These are phyloP conservation scores for Adelphocoris suturalis DNA, from an alignment of 2,888 invertebrate species.

Conservation along the genomic window DNA sequence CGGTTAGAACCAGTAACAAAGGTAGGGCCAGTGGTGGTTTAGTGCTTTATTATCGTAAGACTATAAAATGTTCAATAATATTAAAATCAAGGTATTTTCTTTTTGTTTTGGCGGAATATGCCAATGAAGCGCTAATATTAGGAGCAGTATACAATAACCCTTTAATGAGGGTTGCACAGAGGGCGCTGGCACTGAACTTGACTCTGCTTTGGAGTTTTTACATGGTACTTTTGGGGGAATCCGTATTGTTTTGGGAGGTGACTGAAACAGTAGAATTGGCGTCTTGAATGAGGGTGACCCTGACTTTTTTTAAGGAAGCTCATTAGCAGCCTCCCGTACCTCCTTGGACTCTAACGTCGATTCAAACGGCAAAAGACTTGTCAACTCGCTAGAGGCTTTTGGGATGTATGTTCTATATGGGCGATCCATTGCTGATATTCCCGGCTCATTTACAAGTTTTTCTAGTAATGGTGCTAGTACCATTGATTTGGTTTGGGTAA, in stretches of 20 bases:
- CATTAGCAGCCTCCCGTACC: slow-evolving; percentile 7
- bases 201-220: neutral
- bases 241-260: slow-evolving; percentile 31
- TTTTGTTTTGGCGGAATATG: slow-evolving; percentile 49
- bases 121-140: neutral
- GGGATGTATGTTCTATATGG: slow-evolving; percentile 51
- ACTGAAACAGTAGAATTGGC: slow-evolving; percentile 63
- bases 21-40: slow-evolving; percentile 57
- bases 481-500: slow-evolving; percentile 50
- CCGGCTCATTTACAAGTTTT: slow-evolving; percentile 45
- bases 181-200: slow-evolving; percentile 1
- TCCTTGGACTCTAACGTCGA: neutral
- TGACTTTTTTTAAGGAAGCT: slow-evolving; percentile 37
- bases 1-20: neutral
- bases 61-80: neutral
- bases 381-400: slow-evolving; percentile 17
- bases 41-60: neutral
- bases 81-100: slow-evolving; percentile 40
- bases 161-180: slow-evolving; percentile 55
- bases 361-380: slow-evolving; percentile 53
- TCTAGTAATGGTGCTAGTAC: slow-evolving; percentile 21
- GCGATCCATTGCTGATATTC: slow-evolving; percentile 5
- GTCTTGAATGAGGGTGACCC: neutral
- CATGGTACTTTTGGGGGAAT: neutral
- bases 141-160: slow-evolving; percentile 56